phyloP scores from a whole-genome alignment of 2,113 vertebrate species.

The Sebastes fasciatus region DNA sequence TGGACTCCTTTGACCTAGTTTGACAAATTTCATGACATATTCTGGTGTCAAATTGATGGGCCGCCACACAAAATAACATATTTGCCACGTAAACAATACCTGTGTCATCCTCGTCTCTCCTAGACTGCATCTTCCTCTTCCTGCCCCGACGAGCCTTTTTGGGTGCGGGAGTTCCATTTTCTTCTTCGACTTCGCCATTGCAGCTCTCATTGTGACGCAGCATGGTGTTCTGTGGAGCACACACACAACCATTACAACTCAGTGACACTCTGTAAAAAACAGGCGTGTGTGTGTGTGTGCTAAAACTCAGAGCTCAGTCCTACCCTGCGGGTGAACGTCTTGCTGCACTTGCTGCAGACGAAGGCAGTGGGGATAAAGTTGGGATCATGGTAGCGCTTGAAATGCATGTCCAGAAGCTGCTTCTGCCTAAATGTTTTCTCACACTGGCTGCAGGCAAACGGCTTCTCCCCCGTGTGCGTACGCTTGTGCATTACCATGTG shows the following conservation, averaged over 20 bases:
- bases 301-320: not conserved
- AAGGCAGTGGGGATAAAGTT: slow-evolving; percentile 96
- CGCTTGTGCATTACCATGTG: slow-evolving; percentile 99
- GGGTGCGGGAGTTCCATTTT: slow-evolving; percentile 85
- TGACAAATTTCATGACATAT: not conserved
- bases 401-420: slow-evolving; percentile 98
- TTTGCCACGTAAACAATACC: slow-evolving; percentile 36
- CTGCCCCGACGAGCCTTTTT: slow-evolving; percentile 94
- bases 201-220: slow-evolving; percentile 95
- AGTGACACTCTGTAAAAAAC: not conserved
- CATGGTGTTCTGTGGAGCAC: slow-evolving; percentile 93
- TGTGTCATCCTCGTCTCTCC: slow-evolving; percentile 87
- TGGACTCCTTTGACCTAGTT: no score
- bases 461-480: slow-evolving; percentile 98
- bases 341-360: slow-evolving; percentile 87
- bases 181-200: slow-evolving; percentile 89
- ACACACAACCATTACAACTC: not conserved
- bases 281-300: fast-evolving
- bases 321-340: slow-evolving; percentile 94
- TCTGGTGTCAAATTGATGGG: not conserved
- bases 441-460: slow-evolving; percentile 96
- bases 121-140: slow-evolving; percentile 96
- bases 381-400: slow-evolving; percentile 96
- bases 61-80: not conserved
- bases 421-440: slow-evolving; percentile 99